A percentile compares a stretch with the other conserved stretches of the same genome.
Conservation (phyloP, 92 coral and sea anemone genomes). For the Bergia puertoricense region DNA sequence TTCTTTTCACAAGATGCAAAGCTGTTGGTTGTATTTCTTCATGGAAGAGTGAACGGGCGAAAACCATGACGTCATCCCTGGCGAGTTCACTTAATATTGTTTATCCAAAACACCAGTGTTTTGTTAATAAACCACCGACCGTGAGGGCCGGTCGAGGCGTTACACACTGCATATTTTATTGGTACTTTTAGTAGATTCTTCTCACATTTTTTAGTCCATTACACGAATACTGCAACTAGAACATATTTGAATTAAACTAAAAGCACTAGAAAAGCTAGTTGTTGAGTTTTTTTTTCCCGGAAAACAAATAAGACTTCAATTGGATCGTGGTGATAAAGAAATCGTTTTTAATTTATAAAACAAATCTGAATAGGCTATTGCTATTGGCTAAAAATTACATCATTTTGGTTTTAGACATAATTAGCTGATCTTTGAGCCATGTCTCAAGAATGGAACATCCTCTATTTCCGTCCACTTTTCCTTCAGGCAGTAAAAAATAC, state of each 20-base stretch:
- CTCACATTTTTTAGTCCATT: neutral
- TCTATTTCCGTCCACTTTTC: slow-evolving; percentile 17
- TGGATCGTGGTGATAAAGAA: neutral
- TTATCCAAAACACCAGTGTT: slow-evolving; percentile 41
- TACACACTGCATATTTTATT: slow-evolving; percentile 7
- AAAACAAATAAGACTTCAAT: neutral
- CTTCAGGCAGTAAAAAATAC: neutral
- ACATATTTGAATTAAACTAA: neutral
- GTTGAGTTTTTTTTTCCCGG: neutral
- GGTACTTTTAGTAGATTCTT: neutral
- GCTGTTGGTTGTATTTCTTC: slow-evolving; percentile 32
- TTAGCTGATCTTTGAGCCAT: slow-evolving; percentile 42
- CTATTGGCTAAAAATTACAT: slow-evolving; percentile 38
- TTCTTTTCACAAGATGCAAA: slow-evolving; percentile 18
- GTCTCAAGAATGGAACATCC: slow-evolving; percentile 8
- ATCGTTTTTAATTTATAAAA: neutral
- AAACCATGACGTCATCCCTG: slow-evolving; percentile 44
- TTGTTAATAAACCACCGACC: slow-evolving; percentile 24
- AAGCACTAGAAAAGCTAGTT: neutral
- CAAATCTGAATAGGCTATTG: neutral
- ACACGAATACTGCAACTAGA: neutral
- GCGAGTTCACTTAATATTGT: slow-evolving; percentile 18
- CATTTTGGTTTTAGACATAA: slow-evolving; percentile 20
- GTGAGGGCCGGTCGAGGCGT: neutral
- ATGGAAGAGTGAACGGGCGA: slow-evolving; percentile 32